Conservation (phyloP, 64 coral and sea anemone genomes). For the Stylophora pistillata region DNA sequence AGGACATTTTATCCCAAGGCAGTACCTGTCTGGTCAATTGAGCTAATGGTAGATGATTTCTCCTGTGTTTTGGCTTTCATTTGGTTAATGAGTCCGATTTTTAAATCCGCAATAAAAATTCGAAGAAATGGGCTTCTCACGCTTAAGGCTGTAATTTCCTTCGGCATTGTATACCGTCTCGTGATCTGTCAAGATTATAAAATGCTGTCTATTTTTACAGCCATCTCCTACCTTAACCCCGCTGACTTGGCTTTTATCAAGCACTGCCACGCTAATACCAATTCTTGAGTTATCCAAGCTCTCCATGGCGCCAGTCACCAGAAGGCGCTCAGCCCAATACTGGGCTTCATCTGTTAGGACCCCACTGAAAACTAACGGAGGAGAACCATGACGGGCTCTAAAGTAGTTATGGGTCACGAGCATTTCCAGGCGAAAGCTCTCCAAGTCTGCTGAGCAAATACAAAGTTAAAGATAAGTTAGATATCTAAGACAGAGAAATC, state of each 20-base stretch:
- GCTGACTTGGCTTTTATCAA: slow-evolving; percentile 69
- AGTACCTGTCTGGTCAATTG: too few relatives aligned
- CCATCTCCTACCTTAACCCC: slow-evolving; percentile 65
- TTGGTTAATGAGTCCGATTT: too few relatives aligned
- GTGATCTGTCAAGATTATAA: too few relatives aligned
- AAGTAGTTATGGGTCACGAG: slow-evolving; percentile 90
- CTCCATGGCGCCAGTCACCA: slow-evolving; percentile 80
- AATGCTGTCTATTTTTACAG: too few relatives aligned
- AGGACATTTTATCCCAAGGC: too few relatives aligned
- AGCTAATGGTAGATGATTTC: too few relatives aligned
- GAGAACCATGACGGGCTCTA: slow-evolving; percentile 83
- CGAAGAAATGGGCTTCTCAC: too few relatives aligned
- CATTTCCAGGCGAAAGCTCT: slow-evolving; percentile 90
- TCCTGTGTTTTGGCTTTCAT: too few relatives aligned
- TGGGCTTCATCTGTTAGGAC: slow-evolving; percentile 87
- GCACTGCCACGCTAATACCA: slow-evolving; percentile 80
- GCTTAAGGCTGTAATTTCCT: too few relatives aligned
- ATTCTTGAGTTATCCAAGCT: slow-evolving; percentile 76
- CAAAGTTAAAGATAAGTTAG: not conserved
- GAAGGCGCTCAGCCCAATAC: slow-evolving; percentile 93
- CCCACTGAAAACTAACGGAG: slow-evolving; percentile 66
- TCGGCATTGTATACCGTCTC: too few relatives aligned
- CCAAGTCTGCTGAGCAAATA: slow-evolving; percentile 49
- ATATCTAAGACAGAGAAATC: not conserved
- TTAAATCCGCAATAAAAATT: too few relatives aligned